Base-by-base conservation (phyloP, 2,888 invertebrate genomes). In the Lumbricus terrestris region DNA sequence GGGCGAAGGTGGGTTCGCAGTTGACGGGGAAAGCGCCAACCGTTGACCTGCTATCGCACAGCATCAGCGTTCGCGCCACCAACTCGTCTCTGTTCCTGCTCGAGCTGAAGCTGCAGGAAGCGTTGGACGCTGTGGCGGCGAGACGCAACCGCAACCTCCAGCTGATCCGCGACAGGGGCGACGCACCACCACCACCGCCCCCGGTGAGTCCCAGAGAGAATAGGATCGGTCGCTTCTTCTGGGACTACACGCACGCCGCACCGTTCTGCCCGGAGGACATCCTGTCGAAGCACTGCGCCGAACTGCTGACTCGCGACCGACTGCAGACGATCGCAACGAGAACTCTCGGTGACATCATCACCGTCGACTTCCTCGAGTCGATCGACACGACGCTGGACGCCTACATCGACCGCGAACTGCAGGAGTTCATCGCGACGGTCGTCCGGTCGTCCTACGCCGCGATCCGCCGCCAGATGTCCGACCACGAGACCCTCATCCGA, bases 81-180 rank as follows among this genome's bases (percentile, higher is more conserved):
- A 85, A 85, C 85, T 34, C 85, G 20, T 20, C 85, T 34, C 85
- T 85, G n/a, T 85, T 85, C 8, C 85, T 85, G 37, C 85, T 85
- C 34, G 85, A 85, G 37, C 35, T 85, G 85, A 85, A 85, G 85
- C 20, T 33, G 16, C 85, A 85, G 8, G 85, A 85, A 18, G 37
- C 35, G 6, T 29, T 85, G 13, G 85, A 85, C 20, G 85, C 34
- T 0, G 18, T 85, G 35, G 85, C 35, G 85, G 0, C 1, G 85
- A 85, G 85, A 16, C 34, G 85, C 35, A 35, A 33, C 23, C 29
- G 85, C 5, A 37, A 34, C 85, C 85, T 85, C 1, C 35, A 35
- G 35, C 85, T 35, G 13, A 33, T 35, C 11, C 34, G 18, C 20
- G 85, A 34, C 11, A 8, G 37, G 0, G 35, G 37, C 20, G 85